A percentile compares a stretch with the other conserved stretches of the same genome.
phyloP scores from a whole-genome alignment of 2,888 invertebrate genomes.

The Caenorhabditis sulstoni region DNA sequence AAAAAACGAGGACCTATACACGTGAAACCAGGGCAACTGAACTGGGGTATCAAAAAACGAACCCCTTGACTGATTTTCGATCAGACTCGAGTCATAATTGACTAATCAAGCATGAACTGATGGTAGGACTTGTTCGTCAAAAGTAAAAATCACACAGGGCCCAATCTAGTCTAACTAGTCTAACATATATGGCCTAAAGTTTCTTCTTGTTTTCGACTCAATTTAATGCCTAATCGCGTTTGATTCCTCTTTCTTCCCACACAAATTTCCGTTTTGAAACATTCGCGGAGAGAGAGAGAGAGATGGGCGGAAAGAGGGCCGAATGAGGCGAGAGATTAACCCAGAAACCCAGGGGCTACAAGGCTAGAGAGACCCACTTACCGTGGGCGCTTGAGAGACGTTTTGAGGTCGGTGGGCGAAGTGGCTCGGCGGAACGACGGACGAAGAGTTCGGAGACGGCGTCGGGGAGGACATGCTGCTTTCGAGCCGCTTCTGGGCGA shows the following conservation, averaged over 20 bases:
- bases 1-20: no score
- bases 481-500: conserved; percentile 13
- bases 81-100: no score
- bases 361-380: conserved; percentile 32
- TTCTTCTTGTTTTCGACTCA: background rate
- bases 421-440: conserved; percentile 33
- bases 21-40: no score
- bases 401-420: conserved; percentile 42
- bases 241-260: no score
- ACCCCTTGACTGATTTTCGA: no score
- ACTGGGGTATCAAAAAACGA: background rate
- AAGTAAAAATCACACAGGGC: no score
- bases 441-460: conserved; percentile 19
- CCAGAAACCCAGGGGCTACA: conserved; percentile 39
- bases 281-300: no score
- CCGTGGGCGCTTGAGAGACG: conserved; percentile 36
- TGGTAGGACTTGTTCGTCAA: no score
- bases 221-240: no score
- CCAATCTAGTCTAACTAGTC: no score
- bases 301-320: conserved; percentile 5
- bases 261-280: background rate
- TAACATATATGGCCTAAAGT: no score
- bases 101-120: no score
- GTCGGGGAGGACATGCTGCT: background rate
- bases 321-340: conserved; percentile 38